Base-by-base conservation (phyloP, 1,140 invertebrate species). In the Camponotus pennsylvanicus region DNA sequence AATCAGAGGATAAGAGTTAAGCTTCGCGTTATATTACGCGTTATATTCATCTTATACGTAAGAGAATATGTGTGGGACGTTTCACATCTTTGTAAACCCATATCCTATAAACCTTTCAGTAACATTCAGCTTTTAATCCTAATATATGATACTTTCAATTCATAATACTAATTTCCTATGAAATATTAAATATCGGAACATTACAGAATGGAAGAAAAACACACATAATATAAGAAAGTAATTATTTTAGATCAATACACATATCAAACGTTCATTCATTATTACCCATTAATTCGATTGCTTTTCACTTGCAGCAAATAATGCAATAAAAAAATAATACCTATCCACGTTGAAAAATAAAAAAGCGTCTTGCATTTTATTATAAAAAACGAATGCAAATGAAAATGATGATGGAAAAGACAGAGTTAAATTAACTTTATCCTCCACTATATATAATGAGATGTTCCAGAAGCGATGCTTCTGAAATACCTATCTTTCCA, bases 91-190 rank as follows among this genome's bases (percentile, higher is more conserved):
- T 37, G 13, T 21, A 40, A 76, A 76, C 13, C 21, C 13, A 34
- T 73, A 57, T 59, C 1, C 2, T 75, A 37, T 40, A 27, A 59
- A 57, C n/a, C 1, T 76, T 59, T 75, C n/a, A 27, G 34, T 27
- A 75, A 75, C 2, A 75, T 75, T 59, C 13, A 27, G 2, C 3
- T 55, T 61, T 73, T 75, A 59, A 75, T 75, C 7, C 21, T 75
- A 75, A 75, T 76, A 59, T 76, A 18, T 61, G 13, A 27, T 61
- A 2, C 3, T 75, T 6, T 27, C 8, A 61, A 15, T 21, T 59
- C 55, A 15, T 76, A 61, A 76, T 76, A 34, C 37, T 61, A 61
- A 57, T 57, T 75, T 0, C 7, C 21, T 40, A 4, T 57, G 8
- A 37, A 73, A 73, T 5, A 21, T 59, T 61, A 27, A 0, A 76